These are phyloP conservation scores for Melanchra persicariae DNA, from an alignment of 2,888 invertebrate genomes.

Conservation along the genomic window DNA sequence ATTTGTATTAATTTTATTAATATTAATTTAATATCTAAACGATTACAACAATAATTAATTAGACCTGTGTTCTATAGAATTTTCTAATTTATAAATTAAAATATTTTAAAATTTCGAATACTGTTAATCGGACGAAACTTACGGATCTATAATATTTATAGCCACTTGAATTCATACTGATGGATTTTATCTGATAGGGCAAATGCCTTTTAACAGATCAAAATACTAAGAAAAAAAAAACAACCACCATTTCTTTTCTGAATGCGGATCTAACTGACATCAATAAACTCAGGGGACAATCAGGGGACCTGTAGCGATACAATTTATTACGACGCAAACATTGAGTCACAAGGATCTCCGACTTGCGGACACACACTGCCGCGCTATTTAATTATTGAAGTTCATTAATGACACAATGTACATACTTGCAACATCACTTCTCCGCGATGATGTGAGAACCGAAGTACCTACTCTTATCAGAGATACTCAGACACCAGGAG, in stretches of 20 bases:
- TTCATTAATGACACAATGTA: constrained; percentile 51
- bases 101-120: no score
- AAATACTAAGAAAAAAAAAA: background rate
- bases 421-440: constrained; percentile 30
- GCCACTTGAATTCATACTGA: background rate
- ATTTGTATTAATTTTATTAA: no score
- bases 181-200: background rate
- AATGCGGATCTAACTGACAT: constrained; percentile 58
- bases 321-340: constrained; percentile 64
- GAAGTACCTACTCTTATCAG: constrained; percentile 29
- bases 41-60: background rate
- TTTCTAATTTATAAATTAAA: no score
- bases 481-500: constrained; percentile 42
- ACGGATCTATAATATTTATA: background rate
- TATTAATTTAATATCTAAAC: background rate
- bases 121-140: background rate
- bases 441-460: constrained; percentile 52
- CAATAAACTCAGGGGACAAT: no score
- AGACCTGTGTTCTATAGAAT: background rate
- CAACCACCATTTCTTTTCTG: constrained; percentile 39
- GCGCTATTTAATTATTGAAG: constrained; percentile 27
- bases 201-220: constrained; percentile 1
- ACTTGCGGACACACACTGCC: constrained; percentile 28
- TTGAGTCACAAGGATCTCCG: constrained; percentile 16
- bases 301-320: constrained; percentile 51